Base-by-base conservation (phyloP, 2,888 invertebrate genomes). In the Odontomyia ornata region DNA sequence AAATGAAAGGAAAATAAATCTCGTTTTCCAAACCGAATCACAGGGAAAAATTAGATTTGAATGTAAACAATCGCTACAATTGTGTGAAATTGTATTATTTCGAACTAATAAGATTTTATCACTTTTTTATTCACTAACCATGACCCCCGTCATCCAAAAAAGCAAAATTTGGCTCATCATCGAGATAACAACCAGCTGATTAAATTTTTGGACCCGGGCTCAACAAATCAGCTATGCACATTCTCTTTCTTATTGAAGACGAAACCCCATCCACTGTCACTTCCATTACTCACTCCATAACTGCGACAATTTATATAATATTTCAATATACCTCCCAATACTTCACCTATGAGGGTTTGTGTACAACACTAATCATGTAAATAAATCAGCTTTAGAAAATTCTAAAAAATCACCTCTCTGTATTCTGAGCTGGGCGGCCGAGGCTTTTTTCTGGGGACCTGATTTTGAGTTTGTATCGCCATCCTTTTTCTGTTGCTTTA, bases 401-500 rank as follows among this genome's bases (percentile, higher is more conserved):
- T 36, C 9, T 5, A 36, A 5, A 36, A 47, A 76, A 64, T 72
- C 83, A 97, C 98, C 98, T 95, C 98, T 99, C 87, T 97, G 96
- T 85, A 98, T 97, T 88, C 98, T 92, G 85, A 98, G 90, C 88
- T 98, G 98, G 81, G 98, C 98, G 83, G 98, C 98, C 81, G 97
- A 97, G 81, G 97, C 95, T 88, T 96, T 96, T 88, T 97, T 96
- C 87, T 95, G 95, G 85, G 91, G 91, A 80, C 92, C 91, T 83
- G 90, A 88, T 85, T 89, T 90, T 82, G 94, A 93, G 80, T 91
- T 91, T 82, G 94, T 92, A 87, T 95, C 96, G 84, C 96, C 97
- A 91, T 98, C 97, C 90, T 98, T 98, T 90, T 97, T 97, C 89
- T 98, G 97, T 90, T 98, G 96, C 89, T 98, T 98, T 86, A 98